phyloP scores from a whole-genome alignment of 2,888 invertebrate species.

The Phrixothrix hirtus region DNA sequence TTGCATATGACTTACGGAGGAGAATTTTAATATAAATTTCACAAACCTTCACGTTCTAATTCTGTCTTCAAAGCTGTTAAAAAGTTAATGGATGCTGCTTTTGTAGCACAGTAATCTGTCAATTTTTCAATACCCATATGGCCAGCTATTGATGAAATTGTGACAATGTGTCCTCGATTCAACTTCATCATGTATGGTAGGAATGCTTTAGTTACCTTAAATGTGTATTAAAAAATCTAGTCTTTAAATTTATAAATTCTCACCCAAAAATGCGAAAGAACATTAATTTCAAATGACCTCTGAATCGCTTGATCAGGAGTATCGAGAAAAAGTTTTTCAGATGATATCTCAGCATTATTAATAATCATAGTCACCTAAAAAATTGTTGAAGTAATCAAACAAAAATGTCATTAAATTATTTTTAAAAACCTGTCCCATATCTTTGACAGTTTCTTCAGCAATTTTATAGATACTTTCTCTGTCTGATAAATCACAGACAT shows the following conservation, averaged over 20 bases:
- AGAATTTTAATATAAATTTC: too few species aligned
- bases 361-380: conserved; percentile 21
- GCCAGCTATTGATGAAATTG: conserved; percentile 73
- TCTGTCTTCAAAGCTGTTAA: conserved; percentile 67
- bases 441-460: conserved; percentile 15
- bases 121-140: conserved; percentile 75
- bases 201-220: conserved; percentile 85
- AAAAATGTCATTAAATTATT: too few species aligned
- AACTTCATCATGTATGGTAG: conserved; percentile 81
- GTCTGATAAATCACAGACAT: conserved; percentile 10
- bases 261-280: conserved; percentile 22
- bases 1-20: too few species aligned
- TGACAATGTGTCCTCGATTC: conserved; percentile 85
- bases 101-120: conserved; percentile 88
- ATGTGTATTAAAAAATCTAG: conserved; percentile 23
- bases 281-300: conserved; percentile 14
- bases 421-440: conserved; percentile 18
- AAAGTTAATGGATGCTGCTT: conserved; percentile 79
- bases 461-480: conserved; percentile 14
- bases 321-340: conserved; percentile 16
- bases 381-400: background rate
- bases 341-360: conserved; percentile 12
- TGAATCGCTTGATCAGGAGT: conserved; percentile 13
- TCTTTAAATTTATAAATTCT: background rate
- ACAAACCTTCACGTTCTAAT: conserved; percentile 62